These are phyloP conservation scores for Tholera decimalis DNA, from an alignment of 2,888 invertebrate genomes.

Conservation along the genomic window DNA sequence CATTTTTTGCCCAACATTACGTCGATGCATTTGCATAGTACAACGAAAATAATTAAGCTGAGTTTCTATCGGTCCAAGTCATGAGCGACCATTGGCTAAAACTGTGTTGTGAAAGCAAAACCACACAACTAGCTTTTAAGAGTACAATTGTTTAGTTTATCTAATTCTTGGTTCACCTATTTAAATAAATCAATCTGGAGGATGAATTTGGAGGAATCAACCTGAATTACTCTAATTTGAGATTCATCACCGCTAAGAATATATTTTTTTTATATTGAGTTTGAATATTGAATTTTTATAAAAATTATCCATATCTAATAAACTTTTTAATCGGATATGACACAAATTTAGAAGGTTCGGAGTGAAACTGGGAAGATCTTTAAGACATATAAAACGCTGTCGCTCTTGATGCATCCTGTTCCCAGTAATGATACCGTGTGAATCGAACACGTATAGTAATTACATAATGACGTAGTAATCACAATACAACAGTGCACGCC, in stretches of 20 bases:
- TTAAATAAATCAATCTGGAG: no score
- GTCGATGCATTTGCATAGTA: conserved; percentile 21
- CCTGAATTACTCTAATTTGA: no score
- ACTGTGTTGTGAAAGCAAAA: not conserved
- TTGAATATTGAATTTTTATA: no score
- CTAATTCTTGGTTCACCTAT: no score
- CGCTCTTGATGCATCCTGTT: not conserved
- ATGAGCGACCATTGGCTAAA: conserved; percentile 2
- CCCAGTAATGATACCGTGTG: conserved; percentile 14
- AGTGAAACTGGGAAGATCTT: not conserved
- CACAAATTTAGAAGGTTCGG: not conserved
- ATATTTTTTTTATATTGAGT: no score
- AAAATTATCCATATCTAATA: no score
- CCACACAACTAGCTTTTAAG: no score
- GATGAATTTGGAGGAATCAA: no score
- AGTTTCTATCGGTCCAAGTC: conserved; percentile 3
- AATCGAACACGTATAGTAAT: conserved; percentile 17
- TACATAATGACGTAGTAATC: conserved; percentile 3
- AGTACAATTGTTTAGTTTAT: no score
- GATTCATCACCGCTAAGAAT: no score
- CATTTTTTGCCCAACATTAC: conserved; percentile 10
- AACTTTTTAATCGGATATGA: not conserved
- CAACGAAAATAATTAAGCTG: conserved; percentile 5
- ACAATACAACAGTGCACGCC: not conserved
- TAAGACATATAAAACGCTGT: not conserved